phyloP scores from a whole-genome alignment of 2,113 vertebrate genomes.

The Marmota flaviventris region DNA sequence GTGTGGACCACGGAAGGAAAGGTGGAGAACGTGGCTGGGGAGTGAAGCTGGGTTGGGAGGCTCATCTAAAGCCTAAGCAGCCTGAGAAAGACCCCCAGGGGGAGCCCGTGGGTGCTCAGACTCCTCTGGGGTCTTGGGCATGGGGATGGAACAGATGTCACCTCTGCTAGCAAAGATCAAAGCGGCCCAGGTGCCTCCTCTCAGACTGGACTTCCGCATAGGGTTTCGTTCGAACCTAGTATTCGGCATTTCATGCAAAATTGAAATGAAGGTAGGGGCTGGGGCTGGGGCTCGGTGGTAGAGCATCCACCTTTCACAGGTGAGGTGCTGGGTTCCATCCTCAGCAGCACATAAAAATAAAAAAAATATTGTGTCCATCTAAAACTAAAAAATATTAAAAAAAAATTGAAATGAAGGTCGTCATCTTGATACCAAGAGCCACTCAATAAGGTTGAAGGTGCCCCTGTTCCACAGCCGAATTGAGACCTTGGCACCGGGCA shows the following conservation, averaged over 20 bases:
- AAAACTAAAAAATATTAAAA: background rate
- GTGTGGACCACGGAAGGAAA: background rate
- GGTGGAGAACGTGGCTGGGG: background rate
- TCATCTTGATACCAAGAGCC: background rate
- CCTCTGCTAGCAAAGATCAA: background rate
- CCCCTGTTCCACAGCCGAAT: too few relatives aligned
- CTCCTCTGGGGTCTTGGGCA: background rate
- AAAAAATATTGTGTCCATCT: too few relatives aligned
- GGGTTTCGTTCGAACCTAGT: background rate
- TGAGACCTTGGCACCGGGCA: background rate
- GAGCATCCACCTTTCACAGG: too few relatives aligned
- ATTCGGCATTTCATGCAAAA: background rate
- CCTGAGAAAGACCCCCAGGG: too few relatives aligned
- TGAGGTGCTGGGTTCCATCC: too few relatives aligned
- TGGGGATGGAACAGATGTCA: background rate
- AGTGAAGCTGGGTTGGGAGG: background rate
- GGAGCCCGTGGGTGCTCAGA: background rate
- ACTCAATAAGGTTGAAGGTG: rapidly evolving
- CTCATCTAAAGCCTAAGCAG: rapidly evolving
- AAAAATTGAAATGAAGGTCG: background rate
- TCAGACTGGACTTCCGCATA: background rate
- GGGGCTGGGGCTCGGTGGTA: too few relatives aligned
- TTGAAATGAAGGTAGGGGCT: background rate
- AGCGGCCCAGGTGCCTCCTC: background rate
- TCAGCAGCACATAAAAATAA: too few relatives aligned